Conservation (phyloP, 1,140 invertebrate species). For the Brachionus plicatilis region DNA sequence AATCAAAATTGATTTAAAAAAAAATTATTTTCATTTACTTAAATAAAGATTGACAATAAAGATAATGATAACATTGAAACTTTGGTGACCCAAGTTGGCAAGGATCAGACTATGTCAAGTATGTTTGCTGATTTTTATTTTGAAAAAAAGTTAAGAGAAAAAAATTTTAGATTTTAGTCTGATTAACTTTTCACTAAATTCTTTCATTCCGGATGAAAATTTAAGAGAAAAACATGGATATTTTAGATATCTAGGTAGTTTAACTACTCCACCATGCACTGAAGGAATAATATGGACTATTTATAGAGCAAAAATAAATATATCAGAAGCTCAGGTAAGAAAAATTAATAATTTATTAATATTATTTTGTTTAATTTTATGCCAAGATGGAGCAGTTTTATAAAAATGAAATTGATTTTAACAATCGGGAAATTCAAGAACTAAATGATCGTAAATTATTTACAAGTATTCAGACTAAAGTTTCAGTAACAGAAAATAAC, state of each 20-base stretch:
- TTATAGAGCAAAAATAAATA: conserved; percentile 63
- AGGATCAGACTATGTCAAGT: background rate
- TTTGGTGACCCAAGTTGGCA: background rate
- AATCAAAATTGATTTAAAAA: background rate
- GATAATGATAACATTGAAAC: background rate
- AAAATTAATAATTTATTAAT: background rate
- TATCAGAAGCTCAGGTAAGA: conserved; percentile 19
- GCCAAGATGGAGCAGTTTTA: background rate
- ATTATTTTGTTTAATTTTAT: background rate
- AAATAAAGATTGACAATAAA: background rate
- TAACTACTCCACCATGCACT: conserved; percentile 80
- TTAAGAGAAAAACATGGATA: conserved; percentile 40
- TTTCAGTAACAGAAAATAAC: background rate
- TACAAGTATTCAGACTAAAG: background rate
- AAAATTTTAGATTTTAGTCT: background rate
- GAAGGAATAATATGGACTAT: conserved; percentile 83
- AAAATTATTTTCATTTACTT: background rate
- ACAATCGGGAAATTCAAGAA: background rate
- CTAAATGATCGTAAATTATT: background rate
- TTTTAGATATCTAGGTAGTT: conserved; percentile 72
- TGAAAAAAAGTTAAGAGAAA: background rate
- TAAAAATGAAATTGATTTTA: background rate
- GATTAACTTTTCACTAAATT: background rate
- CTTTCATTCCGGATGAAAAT: background rate
- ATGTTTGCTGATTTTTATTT: background rate